phyloP scores from a whole-genome alignment of 2,113 vertebrate genomes.

The Lampris incognitus region DNA sequence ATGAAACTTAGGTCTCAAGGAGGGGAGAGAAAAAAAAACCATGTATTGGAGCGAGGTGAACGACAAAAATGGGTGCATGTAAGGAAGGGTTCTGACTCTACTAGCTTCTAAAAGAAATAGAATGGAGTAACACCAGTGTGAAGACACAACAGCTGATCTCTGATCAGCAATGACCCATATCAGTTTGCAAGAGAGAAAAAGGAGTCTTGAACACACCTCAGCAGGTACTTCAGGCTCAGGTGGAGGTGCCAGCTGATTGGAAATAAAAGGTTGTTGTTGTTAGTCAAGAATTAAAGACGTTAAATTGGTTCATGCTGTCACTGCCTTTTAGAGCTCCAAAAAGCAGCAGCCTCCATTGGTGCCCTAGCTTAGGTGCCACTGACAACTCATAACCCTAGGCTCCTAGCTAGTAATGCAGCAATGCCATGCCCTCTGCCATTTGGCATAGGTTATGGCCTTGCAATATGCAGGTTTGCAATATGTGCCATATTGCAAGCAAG shows the following conservation, averaged over 20 bases:
- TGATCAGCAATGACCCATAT: constrained; percentile 76
- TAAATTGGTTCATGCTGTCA: constrained; percentile 42
- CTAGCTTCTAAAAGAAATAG: constrained; percentile 22
- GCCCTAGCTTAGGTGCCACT: background rate
- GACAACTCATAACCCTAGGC: background rate
- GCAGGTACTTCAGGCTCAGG: constrained; percentile 88
- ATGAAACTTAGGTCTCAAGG: constrained; percentile 16
- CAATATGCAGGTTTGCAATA: constrained; percentile 11
- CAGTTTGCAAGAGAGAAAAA: constrained; percentile 70
- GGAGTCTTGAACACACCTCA: constrained; percentile 90
- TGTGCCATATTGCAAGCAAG: constrained; percentile 24
- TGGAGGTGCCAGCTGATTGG: constrained; percentile 90
- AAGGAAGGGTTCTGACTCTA: constrained; percentile 20
- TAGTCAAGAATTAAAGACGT: constrained; percentile 68
- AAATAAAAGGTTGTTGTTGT: constrained; percentile 84
- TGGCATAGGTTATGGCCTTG: background rate
- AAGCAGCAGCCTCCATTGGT: constrained; percentile 4
- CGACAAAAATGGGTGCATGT: constrained; percentile 2
- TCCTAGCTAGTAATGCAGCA: background rate
- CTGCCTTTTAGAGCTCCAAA: constrained; percentile 11
- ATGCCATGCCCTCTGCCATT: constrained; percentile 1
- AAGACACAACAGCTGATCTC: constrained; percentile 34
- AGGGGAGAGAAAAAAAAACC: background rate
- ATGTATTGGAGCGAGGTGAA: background rate
- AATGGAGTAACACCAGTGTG: constrained; percentile 14